A percentile compares a stretch with the other conserved stretches of the same genome.
Evolutionary conservation across 2,113 vertebrate species (phyloP).

Genomic region (Chamaetylas fuelleborni): DNA sequence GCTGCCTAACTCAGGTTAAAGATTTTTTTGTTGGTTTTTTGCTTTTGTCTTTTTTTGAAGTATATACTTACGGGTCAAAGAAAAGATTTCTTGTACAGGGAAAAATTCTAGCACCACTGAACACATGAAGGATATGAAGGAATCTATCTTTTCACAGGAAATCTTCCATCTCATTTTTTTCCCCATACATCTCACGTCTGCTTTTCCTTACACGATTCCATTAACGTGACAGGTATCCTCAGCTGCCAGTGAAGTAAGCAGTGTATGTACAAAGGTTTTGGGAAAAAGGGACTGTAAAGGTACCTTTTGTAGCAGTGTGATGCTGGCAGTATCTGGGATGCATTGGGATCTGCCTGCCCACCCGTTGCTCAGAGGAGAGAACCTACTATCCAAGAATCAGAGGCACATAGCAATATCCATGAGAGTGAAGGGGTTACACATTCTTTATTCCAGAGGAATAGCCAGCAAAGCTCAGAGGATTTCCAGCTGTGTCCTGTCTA

Average conservation of each 20-base stretch:
- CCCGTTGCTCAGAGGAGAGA: neutral
- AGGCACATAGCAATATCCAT: neutral
- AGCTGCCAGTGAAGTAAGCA: neutral
- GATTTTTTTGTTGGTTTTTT: neutral
- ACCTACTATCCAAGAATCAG: neutral
- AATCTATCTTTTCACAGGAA: neutral
- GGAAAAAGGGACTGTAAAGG: neutral
- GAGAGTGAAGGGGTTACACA: neutral
- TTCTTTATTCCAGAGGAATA: constrained; percentile 37
- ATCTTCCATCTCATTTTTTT: neutral
- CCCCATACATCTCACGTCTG: neutral
- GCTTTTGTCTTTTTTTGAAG: neutral
- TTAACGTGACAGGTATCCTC: neutral
- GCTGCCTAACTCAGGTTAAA: neutral
- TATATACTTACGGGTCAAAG: neutral
- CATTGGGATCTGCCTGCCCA: neutral
- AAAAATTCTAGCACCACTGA: neutral
- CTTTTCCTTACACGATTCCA: neutral
- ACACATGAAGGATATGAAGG: neutral
- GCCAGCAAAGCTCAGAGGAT: constrained; percentile 34
- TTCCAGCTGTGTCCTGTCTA: constrained; percentile 36
- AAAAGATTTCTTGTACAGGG: neutral
- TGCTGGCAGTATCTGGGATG: neutral
- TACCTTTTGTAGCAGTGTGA: neutral
- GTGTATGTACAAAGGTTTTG: neutral